Evolutionary conservation across 2,797 vertebrate genomes (phyloP).

Genomic region (Enteromius anoplus): DNA sequence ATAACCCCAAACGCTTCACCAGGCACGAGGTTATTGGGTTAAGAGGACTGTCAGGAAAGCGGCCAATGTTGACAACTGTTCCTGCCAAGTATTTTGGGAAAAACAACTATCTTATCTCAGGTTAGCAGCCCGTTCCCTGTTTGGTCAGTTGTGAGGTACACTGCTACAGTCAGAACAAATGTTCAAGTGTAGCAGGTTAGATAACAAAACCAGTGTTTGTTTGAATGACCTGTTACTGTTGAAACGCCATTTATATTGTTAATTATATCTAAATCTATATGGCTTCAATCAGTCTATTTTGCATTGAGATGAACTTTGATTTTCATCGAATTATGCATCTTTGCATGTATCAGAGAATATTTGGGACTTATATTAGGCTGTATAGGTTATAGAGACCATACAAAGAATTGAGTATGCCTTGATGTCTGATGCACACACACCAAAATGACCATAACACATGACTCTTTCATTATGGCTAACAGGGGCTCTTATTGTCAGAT

Average conservation of each 20-base stretch:
- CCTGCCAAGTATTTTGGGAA: constrained; percentile 36
- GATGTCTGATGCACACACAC: constrained; percentile 35
- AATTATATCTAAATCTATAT: not conserved
- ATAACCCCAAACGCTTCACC: constrained; percentile 16
- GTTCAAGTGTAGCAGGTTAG: constrained; percentile 33
- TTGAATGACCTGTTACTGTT: constrained; percentile 10
- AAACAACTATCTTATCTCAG: constrained; percentile 25
- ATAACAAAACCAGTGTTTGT: constrained; percentile 36
- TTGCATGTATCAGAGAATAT: not conserved
- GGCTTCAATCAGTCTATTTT: not conserved
- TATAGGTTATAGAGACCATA: not conserved
- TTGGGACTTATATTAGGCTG: not conserved
- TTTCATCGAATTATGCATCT: not conserved
- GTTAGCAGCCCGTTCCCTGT: constrained; percentile 19
- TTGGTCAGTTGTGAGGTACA: constrained; percentile 46
- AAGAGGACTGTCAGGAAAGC: constrained; percentile 20
- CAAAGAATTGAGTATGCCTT: constrained; percentile 23
- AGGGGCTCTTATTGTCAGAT: constrained; percentile 48
- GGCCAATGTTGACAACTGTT: constrained; percentile 42
- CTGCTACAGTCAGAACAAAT: constrained; percentile 34
- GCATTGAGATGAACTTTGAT: not conserved
- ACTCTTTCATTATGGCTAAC: constrained; percentile 47
- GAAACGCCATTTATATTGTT: not conserved
- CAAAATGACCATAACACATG: constrained; percentile 32
- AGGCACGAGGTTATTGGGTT: constrained; percentile 34